phyloP scores from a whole-genome alignment of 2,113 vertebrate species.

The Ploceus nigricollis region DNA sequence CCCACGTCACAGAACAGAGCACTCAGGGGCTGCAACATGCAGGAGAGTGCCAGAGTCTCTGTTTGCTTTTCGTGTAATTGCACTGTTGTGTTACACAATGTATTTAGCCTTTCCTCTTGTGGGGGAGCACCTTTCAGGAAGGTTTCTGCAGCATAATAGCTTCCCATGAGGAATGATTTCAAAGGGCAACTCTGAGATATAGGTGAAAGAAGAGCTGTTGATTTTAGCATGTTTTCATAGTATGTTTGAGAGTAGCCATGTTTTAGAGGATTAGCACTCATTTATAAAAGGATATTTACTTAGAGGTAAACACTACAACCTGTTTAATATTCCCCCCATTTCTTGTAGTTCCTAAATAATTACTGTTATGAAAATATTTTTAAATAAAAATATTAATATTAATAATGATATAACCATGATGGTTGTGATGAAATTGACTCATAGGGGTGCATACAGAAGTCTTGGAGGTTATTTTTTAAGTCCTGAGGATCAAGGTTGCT shows the following conservation, averaged over 20 bases:
- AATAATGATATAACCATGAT: not conserved
- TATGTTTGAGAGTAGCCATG: not conserved
- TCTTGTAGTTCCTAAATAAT: not conserved
- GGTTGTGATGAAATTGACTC: not conserved
- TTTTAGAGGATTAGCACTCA: not conserved
- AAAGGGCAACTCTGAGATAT: not conserved
- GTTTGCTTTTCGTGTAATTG: constrained; percentile 17
- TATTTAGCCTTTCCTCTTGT: not conserved
- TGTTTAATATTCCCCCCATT: not conserved
- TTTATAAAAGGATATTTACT: not conserved
- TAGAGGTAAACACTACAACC: not conserved
- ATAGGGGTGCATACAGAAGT: not conserved
- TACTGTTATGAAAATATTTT: not conserved
- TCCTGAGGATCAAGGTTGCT: not conserved
- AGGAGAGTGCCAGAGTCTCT: not conserved
- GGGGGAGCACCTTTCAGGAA: constrained; percentile 4
- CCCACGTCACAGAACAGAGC: not conserved
- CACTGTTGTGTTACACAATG: not conserved
- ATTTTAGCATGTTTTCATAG: not conserved
- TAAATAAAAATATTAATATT: not conserved
- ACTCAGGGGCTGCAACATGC: fast-evolving
- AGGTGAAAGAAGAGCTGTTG: not conserved
- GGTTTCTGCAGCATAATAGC: constrained; percentile 20
- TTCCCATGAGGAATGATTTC: constrained; percentile 24
- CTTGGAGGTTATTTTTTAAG: not conserved